These are phyloP conservation scores for Gastrophysa polygoni DNA, from an alignment of 2,888 invertebrate species.

Conservation along the genomic window DNA sequence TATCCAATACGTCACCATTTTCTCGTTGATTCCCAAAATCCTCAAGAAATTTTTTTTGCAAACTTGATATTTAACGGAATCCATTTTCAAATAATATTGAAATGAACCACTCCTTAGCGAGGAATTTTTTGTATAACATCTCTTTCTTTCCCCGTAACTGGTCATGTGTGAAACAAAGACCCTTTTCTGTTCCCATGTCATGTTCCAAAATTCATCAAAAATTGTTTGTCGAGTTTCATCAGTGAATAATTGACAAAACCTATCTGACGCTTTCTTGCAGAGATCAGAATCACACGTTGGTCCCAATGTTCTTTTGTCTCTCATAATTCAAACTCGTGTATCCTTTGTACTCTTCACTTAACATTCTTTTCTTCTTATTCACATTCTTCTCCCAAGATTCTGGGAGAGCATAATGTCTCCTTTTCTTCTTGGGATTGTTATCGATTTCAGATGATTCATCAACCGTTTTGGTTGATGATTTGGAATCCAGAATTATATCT, in stretches of 20 bases:
- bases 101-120: constrained; percentile 14
- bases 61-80: constrained; percentile 14
- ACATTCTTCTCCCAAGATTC: constrained; percentile 26
- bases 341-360: constrained; percentile 28
- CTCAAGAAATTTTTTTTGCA: constrained; percentile 16
- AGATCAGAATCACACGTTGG: constrained; percentile 22
- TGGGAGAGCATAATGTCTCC: constrained; percentile 5
- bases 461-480: constrained; percentile 1
- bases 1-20: constrained; percentile 17
- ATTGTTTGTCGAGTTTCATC: constrained; percentile 17
- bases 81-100: constrained; percentile 13
- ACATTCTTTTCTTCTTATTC: constrained; percentile 30
- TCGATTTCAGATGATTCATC: background rate
- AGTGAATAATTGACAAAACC: constrained; percentile 12
- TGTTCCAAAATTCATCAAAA: constrained; percentile 20
- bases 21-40: constrained; percentile 14
- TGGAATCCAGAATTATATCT: constrained; percentile 1
- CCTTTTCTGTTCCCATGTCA: constrained; percentile 21
- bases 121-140: constrained; percentile 13
- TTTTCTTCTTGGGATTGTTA: constrained; percentile 14
- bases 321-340: constrained; percentile 28
- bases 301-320: constrained; percentile 17
- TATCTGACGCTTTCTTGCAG: constrained; percentile 21
- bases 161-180: constrained; percentile 14
- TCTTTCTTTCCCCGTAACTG: constrained; percentile 11